A percentile compares a stretch with the other conserved stretches of the same genome.
Evolutionary conservation across 2,797 vertebrate species (phyloP).

Genomic region (Agapornis canus): DNA sequence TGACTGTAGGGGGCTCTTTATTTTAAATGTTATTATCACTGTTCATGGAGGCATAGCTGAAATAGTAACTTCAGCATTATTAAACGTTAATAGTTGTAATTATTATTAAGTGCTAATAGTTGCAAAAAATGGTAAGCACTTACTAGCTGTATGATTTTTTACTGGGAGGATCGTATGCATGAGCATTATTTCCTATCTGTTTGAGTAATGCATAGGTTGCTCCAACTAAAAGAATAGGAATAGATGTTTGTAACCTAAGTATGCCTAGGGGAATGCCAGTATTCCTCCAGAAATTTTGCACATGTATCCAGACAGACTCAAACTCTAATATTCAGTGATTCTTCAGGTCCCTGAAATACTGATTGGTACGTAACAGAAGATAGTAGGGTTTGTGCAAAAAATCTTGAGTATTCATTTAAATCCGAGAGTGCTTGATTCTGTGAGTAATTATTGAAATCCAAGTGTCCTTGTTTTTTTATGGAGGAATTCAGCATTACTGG

Average conservation of each 20-base stretch:
- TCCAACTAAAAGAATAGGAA: not conserved
- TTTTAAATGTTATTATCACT: slow-evolving; percentile 16
- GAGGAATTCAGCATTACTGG: slow-evolving; percentile 48
- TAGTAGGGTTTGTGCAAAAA: slow-evolving; percentile 18
- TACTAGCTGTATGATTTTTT: not conserved
- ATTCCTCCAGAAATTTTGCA: not conserved
- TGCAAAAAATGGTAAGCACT: not conserved
- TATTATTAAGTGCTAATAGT: not conserved
- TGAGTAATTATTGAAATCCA: slow-evolving; percentile 52
- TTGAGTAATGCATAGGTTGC: not conserved
- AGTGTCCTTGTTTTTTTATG: slow-evolving; percentile 46
- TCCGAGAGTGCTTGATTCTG: slow-evolving; percentile 7
- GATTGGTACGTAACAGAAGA: not conserved
- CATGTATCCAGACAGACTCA: not conserved
- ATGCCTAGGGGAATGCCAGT: not conserved
- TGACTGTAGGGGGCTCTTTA: not conserved
- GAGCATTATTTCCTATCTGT: not conserved
- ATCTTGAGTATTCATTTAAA: slow-evolving; percentile 5
- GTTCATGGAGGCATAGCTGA: slow-evolving; percentile 22
- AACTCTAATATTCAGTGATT: not conserved
- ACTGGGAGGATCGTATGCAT: not conserved
- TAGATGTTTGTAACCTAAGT: not conserved
- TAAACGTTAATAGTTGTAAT: not conserved
- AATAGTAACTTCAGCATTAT: not conserved
- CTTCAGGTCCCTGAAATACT: slow-evolving; percentile 40